phyloP scores from a whole-genome alignment of 2,797 vertebrate genomes.

The Mareca strepera region DNA sequence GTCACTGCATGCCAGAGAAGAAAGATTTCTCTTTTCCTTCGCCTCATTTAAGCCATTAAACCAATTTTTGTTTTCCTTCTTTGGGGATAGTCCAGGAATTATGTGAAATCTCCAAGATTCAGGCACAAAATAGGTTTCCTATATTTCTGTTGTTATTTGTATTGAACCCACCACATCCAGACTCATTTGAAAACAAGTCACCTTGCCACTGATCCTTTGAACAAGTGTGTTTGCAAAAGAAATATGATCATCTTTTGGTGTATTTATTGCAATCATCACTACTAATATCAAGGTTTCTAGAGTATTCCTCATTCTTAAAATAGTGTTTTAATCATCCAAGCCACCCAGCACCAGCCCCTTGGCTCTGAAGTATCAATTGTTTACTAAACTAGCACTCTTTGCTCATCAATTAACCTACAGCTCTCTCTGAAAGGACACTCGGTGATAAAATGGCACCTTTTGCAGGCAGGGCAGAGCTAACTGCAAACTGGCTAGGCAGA shows the following conservation, averaged over 20 bases:
- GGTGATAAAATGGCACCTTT: fast-evolving
- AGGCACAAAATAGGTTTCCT: not conserved
- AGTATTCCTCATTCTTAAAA: slow-evolving; percentile 27
- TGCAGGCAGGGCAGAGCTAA: not conserved
- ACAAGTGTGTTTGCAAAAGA: not conserved
- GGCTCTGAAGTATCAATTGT: not conserved
- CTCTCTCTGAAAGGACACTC: not conserved
- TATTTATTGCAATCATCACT: not conserved
- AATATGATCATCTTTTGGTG: not conserved
- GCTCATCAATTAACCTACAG: not conserved
- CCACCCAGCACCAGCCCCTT: not conserved
- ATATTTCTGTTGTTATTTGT: not conserved
- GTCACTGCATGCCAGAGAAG: fast-evolving
- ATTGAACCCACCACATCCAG: not conserved
- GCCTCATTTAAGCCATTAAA: not conserved
- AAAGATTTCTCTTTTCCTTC: not conserved
- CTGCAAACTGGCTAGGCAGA: not conserved
- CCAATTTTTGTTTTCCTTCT: not conserved
- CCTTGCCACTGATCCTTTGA: not conserved
- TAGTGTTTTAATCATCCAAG: slow-evolving; percentile 6
- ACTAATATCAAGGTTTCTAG: not conserved
- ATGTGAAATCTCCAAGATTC: not conserved
- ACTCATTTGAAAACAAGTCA: not conserved
- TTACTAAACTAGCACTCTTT: slow-evolving; percentile 17
- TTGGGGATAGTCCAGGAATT: not conserved